Conservation (phyloP, 2,113 vertebrate species). For the chimpanzee (Pan troglodytes) region DNA sequence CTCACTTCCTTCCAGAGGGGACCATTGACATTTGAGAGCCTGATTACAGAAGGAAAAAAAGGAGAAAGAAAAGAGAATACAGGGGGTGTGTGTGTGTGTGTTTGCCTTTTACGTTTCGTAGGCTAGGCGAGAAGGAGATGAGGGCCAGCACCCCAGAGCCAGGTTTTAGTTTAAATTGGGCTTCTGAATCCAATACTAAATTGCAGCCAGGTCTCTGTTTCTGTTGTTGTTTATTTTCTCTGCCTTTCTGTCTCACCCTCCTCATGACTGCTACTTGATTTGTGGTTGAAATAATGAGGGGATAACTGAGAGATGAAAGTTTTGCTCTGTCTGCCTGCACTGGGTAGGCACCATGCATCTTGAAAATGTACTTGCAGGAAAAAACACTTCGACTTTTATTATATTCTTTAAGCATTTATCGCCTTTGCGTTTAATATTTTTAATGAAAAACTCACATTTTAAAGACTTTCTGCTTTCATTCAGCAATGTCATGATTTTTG, state of each 20-base stretch:
- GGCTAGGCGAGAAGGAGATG: conserved; percentile 67
- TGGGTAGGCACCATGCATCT: conserved; percentile 68
- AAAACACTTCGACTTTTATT: conserved; percentile 56
- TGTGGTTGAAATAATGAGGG: conserved; percentile 80
- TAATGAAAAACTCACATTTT: conserved; percentile 16
- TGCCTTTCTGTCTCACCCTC: conserved; percentile 65
- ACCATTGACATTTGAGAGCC: conserved; percentile 93
- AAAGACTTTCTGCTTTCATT: conserved; percentile 44
- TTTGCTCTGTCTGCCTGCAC: conserved; percentile 68
- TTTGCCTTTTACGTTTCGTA: conserved; percentile 74
- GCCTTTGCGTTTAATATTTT: conserved; percentile 62
- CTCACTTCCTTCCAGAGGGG: conserved; percentile 87
- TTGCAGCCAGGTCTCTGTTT: conserved; percentile 68
- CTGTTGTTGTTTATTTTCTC: conserved; percentile 54
- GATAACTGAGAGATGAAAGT: conserved; percentile 76
- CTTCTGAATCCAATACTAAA: conserved; percentile 71
- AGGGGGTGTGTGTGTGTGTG: conserved; percentile 65
- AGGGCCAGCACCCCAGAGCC: conserved; percentile 55
- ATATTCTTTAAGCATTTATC: conserved; percentile 57
- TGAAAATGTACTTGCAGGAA: conserved; percentile 70
- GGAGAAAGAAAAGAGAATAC: conserved; percentile 72
- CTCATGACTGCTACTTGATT: conserved; percentile 76
- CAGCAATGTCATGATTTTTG: conserved; percentile 47
- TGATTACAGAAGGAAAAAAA: conserved; percentile 74
- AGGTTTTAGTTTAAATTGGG: conserved; percentile 75